A percentile compares a stretch with the other conserved stretches of the same genome.
These are phyloP conservation scores for Sebastes hubbsi DNA, from an alignment of 2,797 vertebrate species.

Conservation along the genomic window DNA sequence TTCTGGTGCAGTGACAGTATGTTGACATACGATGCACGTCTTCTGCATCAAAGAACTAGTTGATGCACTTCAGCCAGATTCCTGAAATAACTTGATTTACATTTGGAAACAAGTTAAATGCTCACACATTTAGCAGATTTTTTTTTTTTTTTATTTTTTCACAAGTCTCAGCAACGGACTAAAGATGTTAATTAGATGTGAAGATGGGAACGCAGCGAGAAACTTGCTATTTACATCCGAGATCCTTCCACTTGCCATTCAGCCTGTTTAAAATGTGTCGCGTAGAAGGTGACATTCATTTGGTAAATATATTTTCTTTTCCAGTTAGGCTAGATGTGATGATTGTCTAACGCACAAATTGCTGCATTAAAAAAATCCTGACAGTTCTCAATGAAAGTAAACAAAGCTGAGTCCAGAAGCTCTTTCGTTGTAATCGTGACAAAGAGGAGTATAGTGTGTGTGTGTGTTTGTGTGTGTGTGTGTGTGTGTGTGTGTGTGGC, in stretches of 20 bases:
- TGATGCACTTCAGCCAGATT: neutral
- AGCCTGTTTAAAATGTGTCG: neutral
- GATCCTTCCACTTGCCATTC: neutral
- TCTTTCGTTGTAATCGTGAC: slow-evolving; percentile 29
- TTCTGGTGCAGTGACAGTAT: neutral
- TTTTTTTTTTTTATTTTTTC: neutral
- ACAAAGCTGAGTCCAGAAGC: slow-evolving; percentile 28
- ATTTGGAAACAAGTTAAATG: neutral
- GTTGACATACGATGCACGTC: neutral
- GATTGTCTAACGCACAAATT: neutral
- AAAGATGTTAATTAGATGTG: slow-evolving; percentile 4
- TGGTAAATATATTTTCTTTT: neutral
- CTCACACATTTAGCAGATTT: neutral
- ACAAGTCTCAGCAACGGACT: neutral
- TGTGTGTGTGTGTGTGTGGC: neutral
- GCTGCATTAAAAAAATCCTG: neutral
- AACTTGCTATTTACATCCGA: neutral
- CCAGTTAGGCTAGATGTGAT: neutral
- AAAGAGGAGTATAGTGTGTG: neutral
- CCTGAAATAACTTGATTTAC: neutral
- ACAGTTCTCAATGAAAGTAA: slow-evolving; percentile 11
- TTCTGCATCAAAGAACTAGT: neutral
- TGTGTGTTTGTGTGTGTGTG: neutral
- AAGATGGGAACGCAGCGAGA: neutral
- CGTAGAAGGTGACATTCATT: neutral